Base-by-base conservation (phyloP, 92 coral and sea anemone species). In the Pocillopora grandis region DNA sequence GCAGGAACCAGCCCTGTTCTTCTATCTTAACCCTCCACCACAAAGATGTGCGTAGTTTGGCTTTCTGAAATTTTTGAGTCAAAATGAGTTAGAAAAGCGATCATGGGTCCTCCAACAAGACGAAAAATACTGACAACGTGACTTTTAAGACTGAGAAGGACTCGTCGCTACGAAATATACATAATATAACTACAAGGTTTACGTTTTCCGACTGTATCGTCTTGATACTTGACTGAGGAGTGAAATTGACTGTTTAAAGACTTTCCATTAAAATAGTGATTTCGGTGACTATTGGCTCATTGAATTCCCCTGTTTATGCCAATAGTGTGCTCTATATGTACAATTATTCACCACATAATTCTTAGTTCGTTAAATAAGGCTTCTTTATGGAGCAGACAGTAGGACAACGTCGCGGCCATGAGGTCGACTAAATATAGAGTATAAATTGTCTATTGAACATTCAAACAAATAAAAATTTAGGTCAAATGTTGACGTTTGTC, bases 311-410 rank as follows among this genome's bases (percentile, higher is more conserved):
- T 42, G 52, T 42, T 42, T 42, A 42, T 42, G 52, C 52, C 8
- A 42, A 68, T 4, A 13, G 7, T 48, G 19, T 12, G 9, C n/a
- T 76, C 13, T 19, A 36, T 78, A 57, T 79, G 65, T 79, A 79
- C 83, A 79, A 9, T 79, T 67, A 58, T 62, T 23, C 5, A 16
- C 56, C 20, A 55, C 33, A 31, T 57, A 19, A 33, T 71, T 36
- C 58, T 70, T 18, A 62, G 18, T 36, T 71, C 58, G 66, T 80
- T 65, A 79, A 79, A 64, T 69, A 80, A 68, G 14, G 56, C 3
- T 68, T 33, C 60, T 66, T 19, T 31, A 16, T 9, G 58, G 12
- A 12, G 33, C 62, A 21, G 12, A 48, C 52, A 66, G 33, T 33
- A 12, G 66, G 23, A 61, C 70, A 37, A 52, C 3, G 13, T 37